Evolutionary conservation across 2,113 vertebrate genomes (phyloP), one percentile per base, ranked within the genome.

Genomic region (Serinus canaria): DNA sequence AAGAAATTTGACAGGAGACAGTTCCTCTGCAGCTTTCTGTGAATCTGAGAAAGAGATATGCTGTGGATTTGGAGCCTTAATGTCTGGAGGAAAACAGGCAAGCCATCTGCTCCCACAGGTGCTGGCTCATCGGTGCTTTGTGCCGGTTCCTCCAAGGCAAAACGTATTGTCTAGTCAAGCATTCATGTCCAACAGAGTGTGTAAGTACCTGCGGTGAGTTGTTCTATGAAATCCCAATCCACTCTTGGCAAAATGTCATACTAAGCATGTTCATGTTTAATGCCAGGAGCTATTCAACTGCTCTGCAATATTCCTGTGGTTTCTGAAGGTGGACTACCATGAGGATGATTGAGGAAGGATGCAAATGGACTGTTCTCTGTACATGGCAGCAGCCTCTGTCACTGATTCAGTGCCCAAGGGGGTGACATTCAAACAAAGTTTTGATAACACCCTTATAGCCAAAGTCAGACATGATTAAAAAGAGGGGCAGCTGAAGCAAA

Each of bases 61-160:
- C 47, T 35, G 43, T 24, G 24, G 72, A 77, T 74, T 91, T 1
- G 12, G 73, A 94, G 83, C 43, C 83, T 69, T 64, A n/a, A 62
- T 46, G 50, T 92, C 96, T 89, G 68, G 37, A 85, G 59, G 78
- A 88, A 87, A 92, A 80, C 1, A 94, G 72, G 72, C 58, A 66
- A 90, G 68, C 82, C 92, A 91, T 91, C 95, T 96, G 92, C 88
- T 94, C 63, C 43, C 8, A 23, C 72, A 80, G 83, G 75, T 20
- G 5, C 68, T 77, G 88, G 85, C 1, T 0, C 79, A 58, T 93
- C 1, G 0, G 22, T 86, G 75, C 79, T 93, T 93, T 86, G 53
- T 97, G 64, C 59, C 1, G 13, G 58, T 46, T 80, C 69, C 85
- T 85, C 70, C 78, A 83, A 72, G 75, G 76, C 76, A 90, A 52